Conservation (phyloP, 2,888 invertebrate species). For the Erannis defoliaria region DNA sequence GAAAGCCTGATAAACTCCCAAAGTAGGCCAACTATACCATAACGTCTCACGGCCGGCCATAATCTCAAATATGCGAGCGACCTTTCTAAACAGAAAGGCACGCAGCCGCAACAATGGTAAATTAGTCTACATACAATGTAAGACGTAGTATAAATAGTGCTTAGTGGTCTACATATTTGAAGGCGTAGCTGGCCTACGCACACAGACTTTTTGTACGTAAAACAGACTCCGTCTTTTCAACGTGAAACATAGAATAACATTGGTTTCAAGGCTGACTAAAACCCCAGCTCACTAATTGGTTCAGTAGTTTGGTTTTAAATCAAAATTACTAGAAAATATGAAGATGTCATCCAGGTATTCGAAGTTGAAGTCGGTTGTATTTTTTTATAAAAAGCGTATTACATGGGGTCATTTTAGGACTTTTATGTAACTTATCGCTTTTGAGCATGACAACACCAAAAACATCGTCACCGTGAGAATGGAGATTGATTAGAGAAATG, state of each 20-base stretch:
- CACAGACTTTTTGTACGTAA: neutral
- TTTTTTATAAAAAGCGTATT: too few relatives aligned
- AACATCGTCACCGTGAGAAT: too few relatives aligned
- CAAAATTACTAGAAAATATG: too few relatives aligned
- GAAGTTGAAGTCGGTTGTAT: too few relatives aligned
- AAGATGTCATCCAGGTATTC: too few relatives aligned
- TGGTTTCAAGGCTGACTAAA: too few relatives aligned
- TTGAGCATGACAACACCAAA: too few relatives aligned
- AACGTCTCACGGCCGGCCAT: constrained; percentile 9
- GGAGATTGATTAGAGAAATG: too few relatives aligned
- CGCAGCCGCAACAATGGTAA: constrained; percentile 18
- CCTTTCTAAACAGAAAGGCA: constrained; percentile 30
- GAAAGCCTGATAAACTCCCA: neutral
- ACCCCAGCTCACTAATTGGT: too few relatives aligned
- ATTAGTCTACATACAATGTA: constrained; percentile 8
- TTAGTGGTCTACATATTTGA: neutral
- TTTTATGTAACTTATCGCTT: too few relatives aligned
- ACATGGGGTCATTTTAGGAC: too few relatives aligned
- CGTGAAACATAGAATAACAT: neutral
- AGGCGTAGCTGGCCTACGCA: neutral
- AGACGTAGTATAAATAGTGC: neutral
- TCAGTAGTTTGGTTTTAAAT: too few relatives aligned
- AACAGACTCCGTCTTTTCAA: neutral
- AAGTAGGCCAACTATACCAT: constrained; percentile 9
- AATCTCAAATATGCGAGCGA: constrained; percentile 19